phyloP scores from a whole-genome alignment of 2,888 invertebrate species.

The Quadroppia sp. region DNA sequence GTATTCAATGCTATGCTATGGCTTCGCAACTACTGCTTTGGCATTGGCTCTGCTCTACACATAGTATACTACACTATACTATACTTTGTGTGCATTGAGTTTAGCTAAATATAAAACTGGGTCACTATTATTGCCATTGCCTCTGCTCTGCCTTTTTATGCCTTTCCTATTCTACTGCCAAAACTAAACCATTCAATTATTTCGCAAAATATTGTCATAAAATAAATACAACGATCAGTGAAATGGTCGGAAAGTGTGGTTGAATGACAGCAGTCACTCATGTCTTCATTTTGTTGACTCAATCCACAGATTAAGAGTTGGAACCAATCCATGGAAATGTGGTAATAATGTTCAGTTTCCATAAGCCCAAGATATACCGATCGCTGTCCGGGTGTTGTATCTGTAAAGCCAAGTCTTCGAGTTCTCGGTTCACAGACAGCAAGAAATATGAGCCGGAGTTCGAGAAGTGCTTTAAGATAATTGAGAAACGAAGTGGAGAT shows the following conservation, averaged over 20 bases:
- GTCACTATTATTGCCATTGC: constrained; percentile 18
- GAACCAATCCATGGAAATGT: background rate
- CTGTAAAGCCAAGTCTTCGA: constrained; percentile 74
- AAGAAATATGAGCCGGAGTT: constrained; percentile 77
- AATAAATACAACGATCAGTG: no score
- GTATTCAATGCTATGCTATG: background rate
- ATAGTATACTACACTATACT: background rate
- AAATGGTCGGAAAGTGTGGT: no score
- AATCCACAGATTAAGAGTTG: background rate
- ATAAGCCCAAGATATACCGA: constrained; percentile 78
- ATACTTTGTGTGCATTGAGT: background rate
- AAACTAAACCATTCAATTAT: no score
- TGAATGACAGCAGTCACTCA: no score
- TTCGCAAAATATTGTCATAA: no score
- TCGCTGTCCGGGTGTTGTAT: constrained; percentile 78
- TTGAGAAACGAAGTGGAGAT: constrained; percentile 69
- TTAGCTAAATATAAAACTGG: constrained; percentile 28
- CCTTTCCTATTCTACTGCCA: no score
- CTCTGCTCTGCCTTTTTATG: background rate
- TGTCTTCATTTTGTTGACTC: no score
- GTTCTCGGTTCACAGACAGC: constrained; percentile 77
- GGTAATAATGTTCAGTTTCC: constrained; percentile 70
- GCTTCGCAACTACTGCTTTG: background rate
- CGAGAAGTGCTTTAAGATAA: constrained; percentile 69
- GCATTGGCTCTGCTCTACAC: background rate